Evolutionary conservation across 2,113 vertebrate species (phyloP).

Genomic region (Archilochus colubris): DNA sequence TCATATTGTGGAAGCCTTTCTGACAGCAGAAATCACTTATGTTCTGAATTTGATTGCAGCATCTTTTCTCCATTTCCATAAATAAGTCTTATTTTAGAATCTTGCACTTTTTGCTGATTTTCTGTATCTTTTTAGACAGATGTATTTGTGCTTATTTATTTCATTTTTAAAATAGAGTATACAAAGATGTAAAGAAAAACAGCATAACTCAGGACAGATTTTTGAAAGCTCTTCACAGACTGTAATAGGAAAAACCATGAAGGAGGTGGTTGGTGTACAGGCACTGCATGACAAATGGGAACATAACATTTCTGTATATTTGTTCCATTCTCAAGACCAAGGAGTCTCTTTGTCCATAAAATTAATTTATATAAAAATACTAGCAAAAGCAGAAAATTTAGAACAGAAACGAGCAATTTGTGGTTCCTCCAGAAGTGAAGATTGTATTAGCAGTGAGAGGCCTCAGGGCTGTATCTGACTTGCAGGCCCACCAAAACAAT

Average conservation of each 20-base stretch:
- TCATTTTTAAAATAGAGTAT: neutral
- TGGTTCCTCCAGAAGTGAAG: neutral
- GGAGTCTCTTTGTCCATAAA: neutral
- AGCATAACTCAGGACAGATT: neutral
- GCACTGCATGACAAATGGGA: neutral
- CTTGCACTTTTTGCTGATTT: neutral
- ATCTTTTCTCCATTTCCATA: neutral
- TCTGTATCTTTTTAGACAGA: neutral
- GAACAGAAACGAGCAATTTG: neutral
- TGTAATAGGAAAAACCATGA: neutral
- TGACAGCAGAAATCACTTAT: neutral
- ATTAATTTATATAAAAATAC: neutral
- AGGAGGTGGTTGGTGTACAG: neutral
- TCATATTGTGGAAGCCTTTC: neutral
- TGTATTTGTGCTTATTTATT: constrained; percentile 9
- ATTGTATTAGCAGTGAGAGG: neutral
- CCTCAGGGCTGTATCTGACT: neutral
- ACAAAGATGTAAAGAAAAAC: constrained; percentile 64
- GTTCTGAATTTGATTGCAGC: constrained; percentile 21
- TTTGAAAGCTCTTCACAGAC: neutral
- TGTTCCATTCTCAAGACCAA: neutral
- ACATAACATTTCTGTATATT: neutral
- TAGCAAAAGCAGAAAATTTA: neutral
- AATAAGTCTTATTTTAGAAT: constrained; percentile 3
- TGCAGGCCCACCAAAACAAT: neutral